A percentile compares a stretch with the other conserved stretches of the same genome.
Conservation (phyloP, 2,888 invertebrate genomes). For the Ophion ventricosus region DNA sequence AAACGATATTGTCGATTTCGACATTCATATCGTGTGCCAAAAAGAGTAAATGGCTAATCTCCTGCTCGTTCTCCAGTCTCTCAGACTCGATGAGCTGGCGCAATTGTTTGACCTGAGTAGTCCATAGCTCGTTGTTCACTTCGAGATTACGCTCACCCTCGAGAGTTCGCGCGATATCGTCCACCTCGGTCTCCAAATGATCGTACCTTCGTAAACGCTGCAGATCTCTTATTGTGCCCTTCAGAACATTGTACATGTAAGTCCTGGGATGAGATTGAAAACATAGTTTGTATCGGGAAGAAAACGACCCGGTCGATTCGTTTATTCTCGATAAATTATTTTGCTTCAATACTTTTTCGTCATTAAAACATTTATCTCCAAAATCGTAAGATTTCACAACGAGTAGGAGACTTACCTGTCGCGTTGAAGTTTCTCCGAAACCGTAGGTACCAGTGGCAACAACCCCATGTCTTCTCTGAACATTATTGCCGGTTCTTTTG, state of each 20-base stretch:
- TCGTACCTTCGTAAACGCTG: slow-evolving; percentile 65
- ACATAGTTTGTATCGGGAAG: background rate
- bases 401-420: slow-evolving; percentile 70
- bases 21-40: slow-evolving; percentile 67
- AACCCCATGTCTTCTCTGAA: slow-evolving; percentile 70
- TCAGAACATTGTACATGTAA: slow-evolving; percentile 70
- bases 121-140: slow-evolving; percentile 71
- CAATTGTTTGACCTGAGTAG: slow-evolving; percentile 69
- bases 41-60: slow-evolving; percentile 58
- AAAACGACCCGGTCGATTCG: background rate
- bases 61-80: slow-evolving; percentile 64
- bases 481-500: slow-evolving; percentile 66
- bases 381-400: background rate
- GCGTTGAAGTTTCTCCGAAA: slow-evolving; percentile 72
- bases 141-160: slow-evolving; percentile 71
- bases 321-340: background rate
- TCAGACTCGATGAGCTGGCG: slow-evolving; percentile 67
- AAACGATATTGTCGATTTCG: slow-evolving; percentile 70
- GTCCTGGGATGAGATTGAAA: slow-evolving; percentile 65
- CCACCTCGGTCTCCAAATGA: slow-evolving; percentile 70
- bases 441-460: slow-evolving; percentile 62
- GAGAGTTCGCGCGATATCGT: slow-evolving; percentile 68
- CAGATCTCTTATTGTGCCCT: slow-evolving; percentile 68
- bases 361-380: background rate
- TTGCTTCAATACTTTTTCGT: background rate